Evolutionary conservation across 2,888 invertebrate species (phyloP), one percentile per base, ranked within the genome.

Genomic region (Malthinus flaveolus): DNA sequence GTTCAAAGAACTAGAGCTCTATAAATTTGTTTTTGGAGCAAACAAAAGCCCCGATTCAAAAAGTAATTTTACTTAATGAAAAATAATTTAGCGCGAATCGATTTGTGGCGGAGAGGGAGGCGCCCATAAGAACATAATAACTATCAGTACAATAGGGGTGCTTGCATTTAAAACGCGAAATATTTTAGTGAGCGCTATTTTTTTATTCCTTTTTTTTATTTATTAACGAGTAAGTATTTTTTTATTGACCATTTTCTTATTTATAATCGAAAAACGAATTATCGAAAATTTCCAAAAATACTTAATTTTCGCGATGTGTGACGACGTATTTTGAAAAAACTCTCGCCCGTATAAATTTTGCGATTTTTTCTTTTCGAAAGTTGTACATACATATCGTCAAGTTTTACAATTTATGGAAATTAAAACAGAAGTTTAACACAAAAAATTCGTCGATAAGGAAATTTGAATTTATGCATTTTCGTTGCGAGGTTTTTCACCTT

Each of bases 51-150:
- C 13, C 37, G 32, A 35, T 42, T 44, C 15, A 6, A 47, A 48
- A 48, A 34, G 44, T 33, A 58, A 49, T 49, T 58, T 52, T 57
- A 9, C 7, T 42, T 15, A 7, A 23, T n/a, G 36, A 45, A 59
- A 54, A 58, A 36, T 58, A 48, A 49, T 53, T 53, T 59, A 15
- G 45, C 48, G 48, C 49, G 34, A 54, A 59, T 59, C 59, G 59
- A 59, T 59, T 59, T 5, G 55, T 59, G 39, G 59, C 35, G 59
- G 59, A 55, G 59, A 59, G 59, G 59, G 59, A 59, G 59, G 48
- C 50, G 47, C 39, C 23, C 49, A 55, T 39, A 50, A 55, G 54
- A 59, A 55, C 49, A 49, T 36, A 54, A 59, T 53, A 59, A 59
- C 59, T 53, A 59, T 59, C 53, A 59, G 54, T 59, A 55, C 46